These are phyloP conservation scores for Prochilodus magdalenae DNA, from an alignment of 2,113 vertebrate species.

Conservation along the genomic window DNA sequence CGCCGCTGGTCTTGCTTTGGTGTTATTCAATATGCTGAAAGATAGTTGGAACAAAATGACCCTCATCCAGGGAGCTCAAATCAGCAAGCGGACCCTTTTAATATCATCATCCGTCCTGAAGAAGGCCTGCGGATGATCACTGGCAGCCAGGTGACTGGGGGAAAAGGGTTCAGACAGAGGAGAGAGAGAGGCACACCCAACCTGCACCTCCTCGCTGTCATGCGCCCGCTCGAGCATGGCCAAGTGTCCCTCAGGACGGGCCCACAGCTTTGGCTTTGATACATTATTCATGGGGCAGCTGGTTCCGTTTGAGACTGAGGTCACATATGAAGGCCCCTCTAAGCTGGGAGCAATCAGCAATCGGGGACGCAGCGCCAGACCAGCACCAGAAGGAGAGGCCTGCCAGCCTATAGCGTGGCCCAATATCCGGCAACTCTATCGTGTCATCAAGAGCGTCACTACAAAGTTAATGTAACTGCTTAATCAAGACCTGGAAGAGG, in stretches of 20 bases:
- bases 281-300: conserved; percentile 54
- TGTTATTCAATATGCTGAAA: conserved; percentile 54
- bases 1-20: conserved; percentile 27
- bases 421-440: not conserved
- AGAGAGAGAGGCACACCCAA: conserved; percentile 17
- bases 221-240: conserved; percentile 18
- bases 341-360: conserved; percentile 54
- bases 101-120: conserved; percentile 5
- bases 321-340: conserved; percentile 44
- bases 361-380: conserved; percentile 32
- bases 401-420: conserved; percentile 8
- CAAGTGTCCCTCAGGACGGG: conserved; percentile 14
- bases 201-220: conserved; percentile 8
- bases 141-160: conserved; percentile 23
- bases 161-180: not conserved
- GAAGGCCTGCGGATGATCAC: conserved; percentile 22
- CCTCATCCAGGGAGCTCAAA: conserved; percentile 40
- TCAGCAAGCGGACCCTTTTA: conserved; percentile 27
- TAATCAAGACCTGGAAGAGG: conserved; percentile 2
- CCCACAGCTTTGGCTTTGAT: conserved; percentile 20
- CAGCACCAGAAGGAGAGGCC: too few relatives aligned
- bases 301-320: conserved; percentile 53
- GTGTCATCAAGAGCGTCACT: conserved; percentile 28
- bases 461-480: not conserved
- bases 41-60: conserved; percentile 50